Conservation (phyloP, 2,797 vertebrate species). For the Thalassophryne amazonica region DNA sequence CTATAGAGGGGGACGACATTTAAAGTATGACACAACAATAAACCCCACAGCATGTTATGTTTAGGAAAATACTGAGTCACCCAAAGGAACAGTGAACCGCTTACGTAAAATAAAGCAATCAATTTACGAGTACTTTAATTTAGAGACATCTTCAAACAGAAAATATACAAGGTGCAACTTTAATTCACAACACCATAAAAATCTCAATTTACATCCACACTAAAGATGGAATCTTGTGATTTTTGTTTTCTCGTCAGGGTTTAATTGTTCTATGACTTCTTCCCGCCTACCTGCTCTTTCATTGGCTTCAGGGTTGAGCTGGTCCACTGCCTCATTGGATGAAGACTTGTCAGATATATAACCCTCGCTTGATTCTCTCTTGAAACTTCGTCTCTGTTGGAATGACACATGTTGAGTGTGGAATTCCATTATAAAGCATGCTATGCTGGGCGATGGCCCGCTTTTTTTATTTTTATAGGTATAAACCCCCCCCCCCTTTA, state of each 20-base stretch:
- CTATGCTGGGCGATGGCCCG: no score
- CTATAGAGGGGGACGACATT: background rate
- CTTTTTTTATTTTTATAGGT: no score
- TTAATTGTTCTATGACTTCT: conserved; percentile 17
- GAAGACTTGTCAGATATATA: conserved; percentile 77
- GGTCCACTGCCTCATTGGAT: conserved; percentile 78
- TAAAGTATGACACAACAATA: conserved; percentile 11
- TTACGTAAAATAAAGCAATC: conserved; percentile 10
- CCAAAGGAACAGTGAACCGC: conserved; percentile 5
- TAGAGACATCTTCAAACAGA: conserved; percentile 15
- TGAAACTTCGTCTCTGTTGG: conserved; percentile 76
- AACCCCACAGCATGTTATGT: background rate
- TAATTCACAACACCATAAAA: conserved; percentile 1
- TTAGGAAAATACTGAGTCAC: background rate
- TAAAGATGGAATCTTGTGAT: background rate
- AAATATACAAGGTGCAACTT: conserved; percentile 9
- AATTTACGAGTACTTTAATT: background rate
- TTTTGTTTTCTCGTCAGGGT: background rate
- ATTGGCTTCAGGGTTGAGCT: conserved; percentile 76
- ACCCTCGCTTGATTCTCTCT: conserved; percentile 72
- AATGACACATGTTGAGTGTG: conserved; percentile 69
- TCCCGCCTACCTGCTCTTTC: conserved; percentile 78
- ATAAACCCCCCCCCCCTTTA: no score
- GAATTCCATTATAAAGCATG: no score
- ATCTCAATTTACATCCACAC: background rate